Percentiles rank a stretch among this genome's conserved stretches.
Conservation (phyloP, 2,113 vertebrate species). For the Tautogolabrus adspersus region DNA sequence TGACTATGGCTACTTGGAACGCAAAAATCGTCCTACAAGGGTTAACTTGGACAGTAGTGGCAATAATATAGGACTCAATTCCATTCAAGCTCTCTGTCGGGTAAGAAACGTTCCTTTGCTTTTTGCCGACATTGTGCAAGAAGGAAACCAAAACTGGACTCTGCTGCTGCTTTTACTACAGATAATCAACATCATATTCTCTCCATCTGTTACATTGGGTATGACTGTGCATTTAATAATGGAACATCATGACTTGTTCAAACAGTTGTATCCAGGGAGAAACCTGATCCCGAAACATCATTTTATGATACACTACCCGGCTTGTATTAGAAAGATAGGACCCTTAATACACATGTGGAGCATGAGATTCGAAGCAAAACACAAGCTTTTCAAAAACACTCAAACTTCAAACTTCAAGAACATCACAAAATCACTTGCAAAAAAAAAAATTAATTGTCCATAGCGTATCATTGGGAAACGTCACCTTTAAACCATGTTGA, state of each 20-base stretch:
- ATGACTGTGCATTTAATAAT: constrained; percentile 31
- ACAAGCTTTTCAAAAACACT: constrained; percentile 22
- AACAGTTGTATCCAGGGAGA: no score
- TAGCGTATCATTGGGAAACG: no score
- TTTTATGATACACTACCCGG: constrained; percentile 45
- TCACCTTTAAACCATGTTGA: background rate
- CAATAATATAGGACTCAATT: constrained; percentile 43
- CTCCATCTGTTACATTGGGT: no score
- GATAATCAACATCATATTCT: no score
- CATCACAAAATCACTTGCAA: no score
- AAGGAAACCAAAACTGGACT: constrained; percentile 41
- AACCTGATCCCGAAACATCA: constrained; percentile 55
- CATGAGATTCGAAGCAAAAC: no score
- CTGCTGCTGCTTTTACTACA: no score
- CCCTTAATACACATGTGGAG: constrained; percentile 45
- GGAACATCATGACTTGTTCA: constrained; percentile 33
- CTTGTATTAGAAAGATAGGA: constrained; percentile 44
- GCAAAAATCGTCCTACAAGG: constrained; percentile 44
- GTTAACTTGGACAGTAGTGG: constrained; percentile 32
- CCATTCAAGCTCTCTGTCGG: constrained; percentile 23
- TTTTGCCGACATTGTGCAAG: constrained; percentile 1
- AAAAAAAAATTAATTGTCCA: no score
- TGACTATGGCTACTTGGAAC: constrained; percentile 42
- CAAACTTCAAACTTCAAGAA: constrained; percentile 16
- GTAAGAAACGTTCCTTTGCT: background rate